Percentiles rank a stretch among this genome's conserved stretches.
Evolutionary conservation across 1,140 invertebrate genomes (phyloP).

Genomic region (Euura lappo): DNA sequence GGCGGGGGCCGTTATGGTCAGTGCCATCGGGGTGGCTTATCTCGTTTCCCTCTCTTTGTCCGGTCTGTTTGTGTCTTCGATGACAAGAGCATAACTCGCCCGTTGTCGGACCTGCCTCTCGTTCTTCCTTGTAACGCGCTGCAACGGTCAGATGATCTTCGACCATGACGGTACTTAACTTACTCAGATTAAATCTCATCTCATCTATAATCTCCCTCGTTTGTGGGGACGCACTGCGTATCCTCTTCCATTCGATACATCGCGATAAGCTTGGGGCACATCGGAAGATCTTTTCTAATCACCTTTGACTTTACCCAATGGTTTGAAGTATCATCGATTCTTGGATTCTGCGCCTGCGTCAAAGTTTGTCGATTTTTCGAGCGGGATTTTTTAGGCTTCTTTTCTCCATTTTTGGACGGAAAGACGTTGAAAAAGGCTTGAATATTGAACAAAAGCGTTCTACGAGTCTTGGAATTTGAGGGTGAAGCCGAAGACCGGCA

Average conservation of each 20-base stretch:
- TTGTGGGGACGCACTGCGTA: not conserved
- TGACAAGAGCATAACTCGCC: not conserved
- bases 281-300: not conserved
- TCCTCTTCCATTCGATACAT: not conserved
- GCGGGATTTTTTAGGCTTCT: not conserved
- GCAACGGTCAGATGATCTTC: conserved; percentile 1
- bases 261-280: not conserved
- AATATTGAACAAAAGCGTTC: not conserved
- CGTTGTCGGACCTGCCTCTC: not conserved
- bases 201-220: not conserved
- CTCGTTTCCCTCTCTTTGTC: not conserved
- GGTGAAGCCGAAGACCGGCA: not conserved
- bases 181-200: conserved; percentile 5
- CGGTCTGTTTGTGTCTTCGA: conserved; percentile 6
- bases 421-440: not conserved
- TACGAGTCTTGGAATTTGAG: not conserved
- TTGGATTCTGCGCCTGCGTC: no score
- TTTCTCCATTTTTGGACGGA: not conserved
- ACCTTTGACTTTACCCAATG: not conserved
- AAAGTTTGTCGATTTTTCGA: not conserved
- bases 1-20: not conserved
- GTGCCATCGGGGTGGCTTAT: not conserved
- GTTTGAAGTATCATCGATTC: no score
- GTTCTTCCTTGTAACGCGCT: not conserved
- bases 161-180: conserved; percentile 3